phyloP scores from a whole-genome alignment of 2,113 vertebrate genomes.

The Ctenodactylus gundi region DNA sequence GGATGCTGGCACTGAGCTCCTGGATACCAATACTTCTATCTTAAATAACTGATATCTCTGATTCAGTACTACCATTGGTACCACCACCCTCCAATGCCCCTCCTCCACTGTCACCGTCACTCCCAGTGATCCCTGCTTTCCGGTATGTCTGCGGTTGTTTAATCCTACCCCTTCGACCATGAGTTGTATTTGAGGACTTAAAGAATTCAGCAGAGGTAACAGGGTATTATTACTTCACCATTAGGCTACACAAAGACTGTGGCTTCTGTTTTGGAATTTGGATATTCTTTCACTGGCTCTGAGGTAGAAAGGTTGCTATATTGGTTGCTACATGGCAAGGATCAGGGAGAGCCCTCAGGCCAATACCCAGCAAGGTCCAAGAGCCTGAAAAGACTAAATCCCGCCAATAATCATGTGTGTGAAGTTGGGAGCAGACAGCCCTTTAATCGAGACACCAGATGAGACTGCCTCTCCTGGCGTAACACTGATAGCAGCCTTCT shows the following conservation, averaged over 20 bases:
- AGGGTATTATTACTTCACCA: neutral
- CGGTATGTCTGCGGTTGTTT: neutral
- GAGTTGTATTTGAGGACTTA: neutral
- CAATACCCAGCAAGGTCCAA: neutral
- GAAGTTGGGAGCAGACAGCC: neutral
- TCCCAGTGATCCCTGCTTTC: neutral
- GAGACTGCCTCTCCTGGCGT: neutral
- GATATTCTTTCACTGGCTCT: neutral
- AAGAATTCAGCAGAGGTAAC: neutral
- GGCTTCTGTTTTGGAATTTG: neutral
- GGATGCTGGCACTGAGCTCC: neutral
- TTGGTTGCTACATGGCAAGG: neutral
- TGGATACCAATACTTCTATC: neutral
- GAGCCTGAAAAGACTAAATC: neutral
- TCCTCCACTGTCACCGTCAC: neutral
- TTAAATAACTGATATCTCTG: neutral
- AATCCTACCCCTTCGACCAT: neutral
- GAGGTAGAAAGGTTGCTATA: neutral
- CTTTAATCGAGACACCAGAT: neutral
- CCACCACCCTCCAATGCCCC: neutral
- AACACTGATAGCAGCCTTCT: neutral
- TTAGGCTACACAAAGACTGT: neutral
- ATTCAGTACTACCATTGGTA: neutral
- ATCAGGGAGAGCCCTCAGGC: neutral
- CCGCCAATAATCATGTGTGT: neutral